Conservation (phyloP, 1,140 invertebrate species). For the Pseudachorutes palmiensis region DNA sequence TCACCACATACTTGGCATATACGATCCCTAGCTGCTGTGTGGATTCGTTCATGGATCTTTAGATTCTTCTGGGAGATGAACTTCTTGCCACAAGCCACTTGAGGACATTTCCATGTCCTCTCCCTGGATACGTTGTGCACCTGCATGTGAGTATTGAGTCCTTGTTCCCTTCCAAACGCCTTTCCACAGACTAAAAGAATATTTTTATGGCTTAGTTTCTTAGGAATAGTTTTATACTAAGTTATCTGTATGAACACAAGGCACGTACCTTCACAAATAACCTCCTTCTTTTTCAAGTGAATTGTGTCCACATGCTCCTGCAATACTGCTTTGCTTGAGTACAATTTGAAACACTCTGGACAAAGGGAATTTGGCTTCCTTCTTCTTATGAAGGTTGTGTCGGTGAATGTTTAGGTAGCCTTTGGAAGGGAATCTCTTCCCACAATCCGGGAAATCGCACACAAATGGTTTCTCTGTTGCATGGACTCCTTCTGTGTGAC, state of each 20-base stretch:
- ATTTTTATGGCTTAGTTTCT: too few relatives aligned
- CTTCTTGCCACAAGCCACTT: not conserved
- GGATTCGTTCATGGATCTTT: not conserved
- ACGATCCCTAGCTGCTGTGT: not conserved
- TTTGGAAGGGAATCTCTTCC: constrained; percentile 1
- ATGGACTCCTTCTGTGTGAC: not conserved
- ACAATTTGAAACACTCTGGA: not conserved
- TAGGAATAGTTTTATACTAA: too few relatives aligned
- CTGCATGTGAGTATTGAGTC: not conserved
- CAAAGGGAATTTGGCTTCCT: not conserved
- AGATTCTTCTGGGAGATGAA: not conserved
- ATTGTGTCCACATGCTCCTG: not conserved
- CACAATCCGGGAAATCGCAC: not conserved
- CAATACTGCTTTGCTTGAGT: not conserved
- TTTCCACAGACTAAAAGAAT: constrained; percentile 11
- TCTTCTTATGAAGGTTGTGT: not conserved
- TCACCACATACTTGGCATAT: not conserved
- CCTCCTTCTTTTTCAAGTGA: not conserved
- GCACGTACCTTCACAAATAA: not conserved
- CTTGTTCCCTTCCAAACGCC: not conserved
- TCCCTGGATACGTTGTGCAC: not conserved
- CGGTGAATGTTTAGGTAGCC: not conserved
- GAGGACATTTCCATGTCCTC: not conserved
- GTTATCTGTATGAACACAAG: too few relatives aligned
- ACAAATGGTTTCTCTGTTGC: not conserved